Conservation (phyloP, 1,140 invertebrate genomes). For the Lordiphosa collinella region DNA sequence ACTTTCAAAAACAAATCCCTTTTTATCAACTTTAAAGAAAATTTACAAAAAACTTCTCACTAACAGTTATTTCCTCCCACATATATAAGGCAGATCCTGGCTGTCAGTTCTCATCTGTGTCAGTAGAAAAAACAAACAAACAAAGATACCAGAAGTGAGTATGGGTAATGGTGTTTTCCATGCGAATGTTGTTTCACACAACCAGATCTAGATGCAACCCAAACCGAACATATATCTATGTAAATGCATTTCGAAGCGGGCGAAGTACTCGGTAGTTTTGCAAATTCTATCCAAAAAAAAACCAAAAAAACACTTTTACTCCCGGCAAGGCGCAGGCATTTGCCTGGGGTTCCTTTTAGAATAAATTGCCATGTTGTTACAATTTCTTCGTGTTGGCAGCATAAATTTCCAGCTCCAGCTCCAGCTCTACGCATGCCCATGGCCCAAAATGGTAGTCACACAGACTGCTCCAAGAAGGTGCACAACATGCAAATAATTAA, state of each 20-base stretch:
- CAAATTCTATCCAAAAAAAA: slow-evolving; percentile 56
- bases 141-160: too few species aligned
- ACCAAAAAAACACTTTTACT: slow-evolving; percentile 37
- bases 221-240: too few species aligned
- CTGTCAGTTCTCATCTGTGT: too few species aligned
- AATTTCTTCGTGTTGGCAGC: slow-evolving; percentile 69
- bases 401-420: slow-evolving; percentile 58
- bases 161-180: too few species aligned
- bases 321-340: slow-evolving; percentile 4
- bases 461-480: slow-evolving; percentile 44
- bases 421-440: slow-evolving; percentile 8
- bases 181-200: too few species aligned
- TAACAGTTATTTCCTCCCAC: too few species aligned
- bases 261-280: slow-evolving; percentile 38
- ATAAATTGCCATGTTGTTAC: slow-evolving; percentile 75
- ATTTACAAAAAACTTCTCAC: too few species aligned
- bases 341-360: slow-evolving; percentile 30
- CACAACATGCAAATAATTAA: slow-evolving; percentile 79
- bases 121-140: too few species aligned
- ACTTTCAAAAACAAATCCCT: too few species aligned
- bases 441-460: slow-evolving; percentile 10
- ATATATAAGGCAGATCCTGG: too few species aligned
- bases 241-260: not conserved
- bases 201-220: too few species aligned
- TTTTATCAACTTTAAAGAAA: too few species aligned